phyloP scores from a whole-genome alignment of 1,140 invertebrate genomes.

The Drosophila erecta region DNA sequence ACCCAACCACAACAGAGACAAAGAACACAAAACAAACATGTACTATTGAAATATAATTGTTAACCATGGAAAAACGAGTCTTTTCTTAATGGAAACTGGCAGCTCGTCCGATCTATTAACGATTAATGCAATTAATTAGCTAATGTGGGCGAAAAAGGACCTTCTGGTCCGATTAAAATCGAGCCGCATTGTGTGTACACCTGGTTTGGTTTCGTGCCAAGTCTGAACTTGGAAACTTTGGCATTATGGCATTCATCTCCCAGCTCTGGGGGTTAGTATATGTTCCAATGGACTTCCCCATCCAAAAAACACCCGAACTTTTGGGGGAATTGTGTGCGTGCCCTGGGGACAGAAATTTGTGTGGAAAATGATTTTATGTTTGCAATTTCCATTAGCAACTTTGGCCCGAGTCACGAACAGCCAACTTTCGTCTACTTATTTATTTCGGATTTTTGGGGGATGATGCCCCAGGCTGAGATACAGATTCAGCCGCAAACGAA shows the following conservation, averaged over 20 bases:
- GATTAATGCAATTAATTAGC: conserved; percentile 74
- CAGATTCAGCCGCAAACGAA: conserved; percentile 20
- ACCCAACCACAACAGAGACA: conserved; percentile 23
- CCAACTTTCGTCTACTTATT: conserved; percentile 8
- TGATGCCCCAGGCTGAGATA: conserved; percentile 6
- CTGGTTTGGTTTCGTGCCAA: conserved; percentile 12
- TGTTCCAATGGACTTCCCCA: neutral
- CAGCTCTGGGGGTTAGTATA: conserved; percentile 23
- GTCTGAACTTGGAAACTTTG: conserved; percentile 41
- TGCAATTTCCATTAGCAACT: conserved; percentile 82
- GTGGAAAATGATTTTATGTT: conserved; percentile 74
- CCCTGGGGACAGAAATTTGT: conserved; percentile 63
- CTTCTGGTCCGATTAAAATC: conserved; percentile 19
- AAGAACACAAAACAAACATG: conserved; percentile 62
- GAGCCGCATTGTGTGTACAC: conserved; percentile 10
- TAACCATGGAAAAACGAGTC: conserved; percentile 76
- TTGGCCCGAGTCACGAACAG: conserved; percentile 61
- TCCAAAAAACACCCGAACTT: neutral
- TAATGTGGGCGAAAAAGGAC: conserved; percentile 38
- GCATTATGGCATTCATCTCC: conserved; percentile 9
- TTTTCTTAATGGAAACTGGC: conserved; percentile 48
- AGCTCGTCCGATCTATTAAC: conserved; percentile 43
- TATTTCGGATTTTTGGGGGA: conserved; percentile 5
- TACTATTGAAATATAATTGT: conserved; percentile 85
- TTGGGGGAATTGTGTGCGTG: conserved; percentile 58